Conservation (phyloP, 2,113 vertebrate genomes). For the Antechinus stuartii region DNA sequence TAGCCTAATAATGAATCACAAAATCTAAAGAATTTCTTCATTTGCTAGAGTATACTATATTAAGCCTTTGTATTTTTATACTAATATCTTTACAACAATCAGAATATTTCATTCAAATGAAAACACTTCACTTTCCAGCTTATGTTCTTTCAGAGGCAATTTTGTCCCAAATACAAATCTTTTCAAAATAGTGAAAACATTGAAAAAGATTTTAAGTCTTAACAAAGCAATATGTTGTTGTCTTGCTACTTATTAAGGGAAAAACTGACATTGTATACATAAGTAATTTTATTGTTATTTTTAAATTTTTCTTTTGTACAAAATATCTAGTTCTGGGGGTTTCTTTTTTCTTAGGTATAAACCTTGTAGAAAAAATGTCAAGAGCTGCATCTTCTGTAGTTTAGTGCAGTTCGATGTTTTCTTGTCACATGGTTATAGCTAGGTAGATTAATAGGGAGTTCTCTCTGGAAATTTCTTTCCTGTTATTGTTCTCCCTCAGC, state of each 20-base stretch:
- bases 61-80: not conserved
- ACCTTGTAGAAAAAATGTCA: conserved; percentile 49
- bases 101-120: not conserved
- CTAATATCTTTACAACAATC: conserved; percentile 28
- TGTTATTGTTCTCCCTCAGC: conserved; percentile 96
- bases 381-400: conserved; percentile 59
- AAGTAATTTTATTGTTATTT: conserved; percentile 28
- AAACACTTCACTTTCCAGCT: conserved; percentile 18
- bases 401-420: conserved; percentile 80
- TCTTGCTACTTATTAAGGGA: conserved; percentile 14
- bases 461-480: conserved; percentile 93
- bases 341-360: conserved; percentile 38
- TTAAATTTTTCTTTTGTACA: not conserved
- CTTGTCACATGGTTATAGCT: conserved; percentile 84
- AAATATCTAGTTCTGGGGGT: not conserved
- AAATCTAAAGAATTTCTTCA: conserved; percentile 25
- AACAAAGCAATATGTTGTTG: conserved; percentile 4
- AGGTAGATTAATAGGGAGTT: conserved; percentile 91
- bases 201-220: conserved; percentile 25
- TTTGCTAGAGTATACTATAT: conserved; percentile 11
- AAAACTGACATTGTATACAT: conserved; percentile 33
- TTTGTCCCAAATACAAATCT: conserved; percentile 10
- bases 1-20: not conserved
- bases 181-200: conserved; percentile 47
- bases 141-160: not conserved